Percentiles rank a stretch among this genome's conserved stretches.
These are phyloP conservation scores for Chymomyza fuscimana DNA, from an alignment of 2,888 invertebrate genomes.

Conservation along the genomic window DNA sequence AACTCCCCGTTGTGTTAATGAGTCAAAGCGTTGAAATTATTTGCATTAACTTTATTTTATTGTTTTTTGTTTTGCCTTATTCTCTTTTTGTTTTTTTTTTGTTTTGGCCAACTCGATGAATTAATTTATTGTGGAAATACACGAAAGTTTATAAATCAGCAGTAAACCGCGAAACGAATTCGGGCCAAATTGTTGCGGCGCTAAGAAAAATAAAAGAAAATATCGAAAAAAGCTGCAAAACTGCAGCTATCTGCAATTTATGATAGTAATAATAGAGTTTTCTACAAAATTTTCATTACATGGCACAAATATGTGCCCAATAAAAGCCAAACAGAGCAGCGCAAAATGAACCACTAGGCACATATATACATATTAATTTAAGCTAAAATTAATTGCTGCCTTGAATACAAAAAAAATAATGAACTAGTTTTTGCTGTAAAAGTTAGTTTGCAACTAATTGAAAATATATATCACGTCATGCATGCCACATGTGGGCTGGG, in stretches of 20 bases:
- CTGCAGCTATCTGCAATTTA: slow-evolving; percentile 22
- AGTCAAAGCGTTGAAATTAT: slow-evolving; percentile 70
- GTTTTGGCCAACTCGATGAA: slow-evolving; percentile 18
- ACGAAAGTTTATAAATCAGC: slow-evolving; percentile 57
- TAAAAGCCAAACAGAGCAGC: background rate
- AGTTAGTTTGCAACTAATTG: slow-evolving; percentile 53
- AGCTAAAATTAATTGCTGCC: slow-evolving; percentile 64
- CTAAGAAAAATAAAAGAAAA: slow-evolving; percentile 33
- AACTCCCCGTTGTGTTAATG: slow-evolving; percentile 67
- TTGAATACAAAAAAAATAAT: slow-evolving; percentile 17
- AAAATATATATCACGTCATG: slow-evolving; percentile 42
- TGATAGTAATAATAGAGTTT: background rate
- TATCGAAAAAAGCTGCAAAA: slow-evolving; percentile 1
- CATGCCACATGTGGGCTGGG: slow-evolving; percentile 1
- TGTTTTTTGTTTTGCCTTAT: slow-evolving; percentile 24
- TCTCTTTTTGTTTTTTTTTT: slow-evolving; percentile 5
- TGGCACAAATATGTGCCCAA: background rate
- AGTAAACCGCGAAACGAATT: slow-evolving; percentile 24
- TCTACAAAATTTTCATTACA: background rate
- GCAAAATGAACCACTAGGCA: too few relatives aligned
- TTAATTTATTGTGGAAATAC: slow-evolving; percentile 59
- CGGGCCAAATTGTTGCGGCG: slow-evolving; percentile 8
- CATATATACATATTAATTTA: slow-evolving; percentile 41
- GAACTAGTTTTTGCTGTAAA: slow-evolving; percentile 45
- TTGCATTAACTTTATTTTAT: slow-evolving; percentile 65